phyloP scores from a whole-genome alignment of 1,140 invertebrate species.

The Dendrolimus punctatus region DNA sequence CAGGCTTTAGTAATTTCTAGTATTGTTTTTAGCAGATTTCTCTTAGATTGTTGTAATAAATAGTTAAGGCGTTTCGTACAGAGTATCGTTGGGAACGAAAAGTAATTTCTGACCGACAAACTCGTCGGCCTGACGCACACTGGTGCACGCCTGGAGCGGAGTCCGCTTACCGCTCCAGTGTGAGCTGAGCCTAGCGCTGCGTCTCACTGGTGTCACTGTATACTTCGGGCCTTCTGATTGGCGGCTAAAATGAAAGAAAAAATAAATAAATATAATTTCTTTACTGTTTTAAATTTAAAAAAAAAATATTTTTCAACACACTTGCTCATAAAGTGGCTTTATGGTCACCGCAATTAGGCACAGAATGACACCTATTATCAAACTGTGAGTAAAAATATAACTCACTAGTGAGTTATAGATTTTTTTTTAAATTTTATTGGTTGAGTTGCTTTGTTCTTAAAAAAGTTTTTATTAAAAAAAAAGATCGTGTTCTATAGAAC shows the following conservation, averaged over 20 bases:
- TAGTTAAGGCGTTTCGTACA: constrained; percentile 17
- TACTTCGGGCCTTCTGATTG: not conserved
- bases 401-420: too few species aligned
- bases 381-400: too few species aligned
- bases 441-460: too few species aligned
- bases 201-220: constrained; percentile 19
- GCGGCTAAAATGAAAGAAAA: not conserved
- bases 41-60: too few species aligned
- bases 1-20: too few species aligned
- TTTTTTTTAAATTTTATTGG: too few species aligned
- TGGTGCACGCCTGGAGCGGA: constrained; percentile 26
- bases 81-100: constrained; percentile 22
- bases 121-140: constrained; percentile 28
- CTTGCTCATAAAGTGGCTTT: too few species aligned
- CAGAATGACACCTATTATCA: too few species aligned
- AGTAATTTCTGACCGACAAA: constrained; percentile 12
- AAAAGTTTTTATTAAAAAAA: too few species aligned
- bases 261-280: not conserved
- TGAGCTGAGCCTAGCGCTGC: constrained; percentile 34
- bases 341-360: too few species aligned
- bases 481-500: too few species aligned
- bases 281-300: not conserved
- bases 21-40: too few species aligned
- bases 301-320: constrained; percentile 1
- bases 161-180: constrained; percentile 23